Base-by-base conservation (phyloP, 2,113 vertebrate species). In the Sialia sialis region DNA sequence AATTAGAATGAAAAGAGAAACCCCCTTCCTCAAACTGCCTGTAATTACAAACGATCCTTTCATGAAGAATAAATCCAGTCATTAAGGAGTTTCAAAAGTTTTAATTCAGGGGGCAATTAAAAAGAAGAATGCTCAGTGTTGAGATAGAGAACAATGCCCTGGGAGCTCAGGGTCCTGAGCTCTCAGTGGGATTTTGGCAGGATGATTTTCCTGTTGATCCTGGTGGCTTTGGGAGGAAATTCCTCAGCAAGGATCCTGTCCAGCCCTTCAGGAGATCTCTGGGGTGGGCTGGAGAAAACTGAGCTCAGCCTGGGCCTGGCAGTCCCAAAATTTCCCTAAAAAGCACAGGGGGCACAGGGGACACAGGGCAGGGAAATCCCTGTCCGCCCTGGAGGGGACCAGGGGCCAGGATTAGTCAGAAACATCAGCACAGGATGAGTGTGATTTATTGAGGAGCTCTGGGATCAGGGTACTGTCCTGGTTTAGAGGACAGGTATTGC, bases 21-120 rank as follows among this genome's bases (percentile, higher is more conserved):
- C 70, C 95, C 89, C 94, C 76, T 59, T 92, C 92, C 94, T 94
- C 85, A 93, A 96, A 93, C 94, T 94, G 84, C 97, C 97, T 96
- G 32, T 97, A 98, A 98, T 98, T 98, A 98, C 93, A 94, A 62
- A 58, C 74, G 87, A 97, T 95, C 94, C 96, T 97, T 97, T 97
- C 96, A 96, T 94, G 97, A 97, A 97, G 94, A 78, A 95, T 90
- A 98, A 98, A 98, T 98, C 97, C 96, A 97, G 96, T 97, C 97
- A 97, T 98, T 98, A 97, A 97, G 92, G 67, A 93, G 84, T 97
- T 97, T 97, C 92, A 96, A 66, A 97, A 95, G 84, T 97, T 96
- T 97, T 94, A 94, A 95, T 96, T 96, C 87, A 77, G 78, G 39
- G 84, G 89, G 93, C 73, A 97, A 97, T 98, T 97, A 97, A 97